These are phyloP conservation scores for Silvanus unidentatus DNA, from an alignment of 2,888 invertebrate genomes.

Conservation along the genomic window DNA sequence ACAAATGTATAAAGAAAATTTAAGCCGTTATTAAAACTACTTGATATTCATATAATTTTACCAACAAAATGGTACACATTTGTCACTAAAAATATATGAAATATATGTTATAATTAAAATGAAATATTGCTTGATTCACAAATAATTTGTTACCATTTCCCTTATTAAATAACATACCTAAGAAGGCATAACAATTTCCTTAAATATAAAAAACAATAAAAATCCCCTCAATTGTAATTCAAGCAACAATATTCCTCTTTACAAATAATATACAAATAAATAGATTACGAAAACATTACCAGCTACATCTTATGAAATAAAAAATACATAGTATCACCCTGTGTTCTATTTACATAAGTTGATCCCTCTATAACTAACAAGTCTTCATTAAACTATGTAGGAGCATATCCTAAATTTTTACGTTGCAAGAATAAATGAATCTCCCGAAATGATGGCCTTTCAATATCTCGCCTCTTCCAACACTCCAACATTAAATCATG, in stretches of 20 bases:
- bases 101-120: not conserved
- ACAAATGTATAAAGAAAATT: slow-evolving; percentile 34
- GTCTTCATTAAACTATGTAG: slow-evolving; percentile 47
- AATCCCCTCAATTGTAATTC: not conserved
- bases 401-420: slow-evolving; percentile 59
- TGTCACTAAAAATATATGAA: not conserved
- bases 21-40: slow-evolving; percentile 19
- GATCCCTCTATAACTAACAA: slow-evolving; percentile 38
- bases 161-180: not conserved
- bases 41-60: not conserved
- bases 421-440: slow-evolving; percentile 76
- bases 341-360: slow-evolving; percentile 46
- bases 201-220: not conserved
- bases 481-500: slow-evolving; percentile 82
- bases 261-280: not conserved
- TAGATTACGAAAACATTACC: not conserved
- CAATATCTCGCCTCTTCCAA: slow-evolving; percentile 71
- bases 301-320: slow-evolving; percentile 6
- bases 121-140: not conserved
- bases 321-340: slow-evolving; percentile 42
- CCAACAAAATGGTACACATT: not conserved
- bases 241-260: no score
- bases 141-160: not conserved
- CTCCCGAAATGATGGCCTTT: slow-evolving; percentile 74
- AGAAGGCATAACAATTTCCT: not conserved